A percentile compares a stretch with the other conserved stretches of the same genome.
phyloP scores from a whole-genome alignment of 2,113 vertebrate species.

The Xyrauchen texanus region DNA sequence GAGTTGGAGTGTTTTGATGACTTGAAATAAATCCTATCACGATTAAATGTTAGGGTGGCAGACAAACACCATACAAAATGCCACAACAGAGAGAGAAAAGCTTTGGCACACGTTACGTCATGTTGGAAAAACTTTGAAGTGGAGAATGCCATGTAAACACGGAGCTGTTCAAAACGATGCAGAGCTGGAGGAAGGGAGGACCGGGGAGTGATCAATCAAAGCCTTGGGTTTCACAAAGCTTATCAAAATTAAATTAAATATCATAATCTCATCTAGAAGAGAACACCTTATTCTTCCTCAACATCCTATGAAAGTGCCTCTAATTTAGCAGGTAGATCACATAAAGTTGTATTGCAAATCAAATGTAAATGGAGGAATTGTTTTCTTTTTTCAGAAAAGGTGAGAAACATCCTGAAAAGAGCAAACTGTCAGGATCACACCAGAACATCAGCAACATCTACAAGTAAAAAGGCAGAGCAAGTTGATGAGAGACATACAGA shows the following conservation, averaged over 20 bases:
- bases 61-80: constrained; percentile 39
- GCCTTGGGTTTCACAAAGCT: constrained; percentile 25
- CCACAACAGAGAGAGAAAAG: constrained; percentile 41
- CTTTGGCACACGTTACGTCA: constrained; percentile 52
- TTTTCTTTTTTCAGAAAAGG: no score
- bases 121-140: constrained; percentile 50
- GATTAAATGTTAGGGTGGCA: constrained; percentile 68
- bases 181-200: not conserved
- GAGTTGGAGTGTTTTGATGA: constrained; percentile 63
- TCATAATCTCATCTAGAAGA: not conserved
- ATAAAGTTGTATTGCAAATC: no score
- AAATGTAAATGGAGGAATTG: no score
- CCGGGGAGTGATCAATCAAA: constrained; percentile 46
- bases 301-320: not conserved
- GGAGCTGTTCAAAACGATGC: constrained; percentile 20
- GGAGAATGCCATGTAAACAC: constrained; percentile 47
- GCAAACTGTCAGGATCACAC: no score
- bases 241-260: constrained; percentile 41
- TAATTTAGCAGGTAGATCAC: no score
- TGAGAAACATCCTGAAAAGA: no score
- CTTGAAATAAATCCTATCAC: constrained; percentile 71
- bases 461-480: no score
- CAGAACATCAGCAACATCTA: no score
- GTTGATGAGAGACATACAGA: no score
- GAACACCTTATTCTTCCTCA: not conserved